Evolutionary conservation across 2,113 vertebrate genomes (phyloP).

Genomic region (Protobothrops mucrosquamatus): DNA sequence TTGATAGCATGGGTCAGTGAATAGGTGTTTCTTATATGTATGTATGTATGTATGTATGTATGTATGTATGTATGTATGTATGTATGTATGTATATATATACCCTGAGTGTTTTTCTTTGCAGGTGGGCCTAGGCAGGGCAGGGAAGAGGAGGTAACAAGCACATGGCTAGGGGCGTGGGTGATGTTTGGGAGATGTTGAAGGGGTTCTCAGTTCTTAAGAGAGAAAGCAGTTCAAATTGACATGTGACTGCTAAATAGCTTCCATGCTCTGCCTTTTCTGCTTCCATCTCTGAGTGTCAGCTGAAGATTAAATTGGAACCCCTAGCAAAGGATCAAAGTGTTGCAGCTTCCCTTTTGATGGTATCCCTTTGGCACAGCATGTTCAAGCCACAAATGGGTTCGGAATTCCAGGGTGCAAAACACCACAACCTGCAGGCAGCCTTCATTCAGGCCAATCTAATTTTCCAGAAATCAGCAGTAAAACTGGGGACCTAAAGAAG

Average conservation of each 20-base stretch:
- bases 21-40: neutral
- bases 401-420: neutral
- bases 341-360: neutral
- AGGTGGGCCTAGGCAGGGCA: neutral
- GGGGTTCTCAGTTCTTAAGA: neutral
- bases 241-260: too few relatives aligned
- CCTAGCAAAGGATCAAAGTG: neutral
- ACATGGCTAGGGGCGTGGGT: neutral
- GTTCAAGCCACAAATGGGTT: neutral
- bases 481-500: constrained; percentile 18
- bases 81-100: neutral
- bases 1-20: neutral
- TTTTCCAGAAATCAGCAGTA: neutral
- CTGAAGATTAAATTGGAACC: neutral
- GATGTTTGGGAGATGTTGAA: neutral
- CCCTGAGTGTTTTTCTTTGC: neutral
- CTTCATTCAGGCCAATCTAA: neutral
- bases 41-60: too few relatives aligned
- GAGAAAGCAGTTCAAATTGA: neutral
- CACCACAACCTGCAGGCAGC: neutral
- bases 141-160: neutral
- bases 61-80: too few relatives aligned
- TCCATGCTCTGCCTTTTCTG: neutral
- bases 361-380: neutral
- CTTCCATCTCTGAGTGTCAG: neutral